These are phyloP conservation scores for Cynopterus brachyotis DNA, from an alignment of 2,113 vertebrate genomes.

Conservation along the genomic window DNA sequence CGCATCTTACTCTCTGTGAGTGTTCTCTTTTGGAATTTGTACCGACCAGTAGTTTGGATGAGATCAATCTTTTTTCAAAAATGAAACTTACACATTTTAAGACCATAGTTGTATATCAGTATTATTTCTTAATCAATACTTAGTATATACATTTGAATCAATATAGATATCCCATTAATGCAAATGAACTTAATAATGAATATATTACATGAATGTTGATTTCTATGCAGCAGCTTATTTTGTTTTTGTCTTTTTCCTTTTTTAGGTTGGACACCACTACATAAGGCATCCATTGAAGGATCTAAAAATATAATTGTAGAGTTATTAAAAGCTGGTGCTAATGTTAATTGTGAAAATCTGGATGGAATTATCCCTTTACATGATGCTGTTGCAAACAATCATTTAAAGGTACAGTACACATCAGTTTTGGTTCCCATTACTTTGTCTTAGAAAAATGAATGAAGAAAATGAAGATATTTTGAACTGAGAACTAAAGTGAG, in stretches of 20 bases:
- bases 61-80: conserved; percentile 22
- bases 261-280: conserved; percentile 91
- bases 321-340: conserved; percentile 88
- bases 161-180: not conserved
- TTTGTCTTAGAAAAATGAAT: conserved; percentile 33
- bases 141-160: not conserved
- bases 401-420: conserved; percentile 85
- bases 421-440: not conserved
- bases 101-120: not conserved
- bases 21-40: conserved; percentile 3
- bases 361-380: conserved; percentile 88
- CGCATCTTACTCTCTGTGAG: not conserved
- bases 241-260: conserved; percentile 46
- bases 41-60: not conserved
- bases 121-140: not conserved
- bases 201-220: not conserved
- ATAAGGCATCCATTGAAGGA: conserved; percentile 85
- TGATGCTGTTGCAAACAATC: conserved; percentile 82
- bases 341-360: conserved; percentile 82
- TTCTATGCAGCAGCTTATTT: not conserved
- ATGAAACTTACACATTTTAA: not conserved
- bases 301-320: conserved; percentile 82
- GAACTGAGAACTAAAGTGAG: conserved; percentile 15
- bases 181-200: not conserved
- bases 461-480: conserved; percentile 25